These are phyloP conservation scores for Drosophila sechellia DNA, from an alignment of 1,140 invertebrate species.

Conservation along the genomic window DNA sequence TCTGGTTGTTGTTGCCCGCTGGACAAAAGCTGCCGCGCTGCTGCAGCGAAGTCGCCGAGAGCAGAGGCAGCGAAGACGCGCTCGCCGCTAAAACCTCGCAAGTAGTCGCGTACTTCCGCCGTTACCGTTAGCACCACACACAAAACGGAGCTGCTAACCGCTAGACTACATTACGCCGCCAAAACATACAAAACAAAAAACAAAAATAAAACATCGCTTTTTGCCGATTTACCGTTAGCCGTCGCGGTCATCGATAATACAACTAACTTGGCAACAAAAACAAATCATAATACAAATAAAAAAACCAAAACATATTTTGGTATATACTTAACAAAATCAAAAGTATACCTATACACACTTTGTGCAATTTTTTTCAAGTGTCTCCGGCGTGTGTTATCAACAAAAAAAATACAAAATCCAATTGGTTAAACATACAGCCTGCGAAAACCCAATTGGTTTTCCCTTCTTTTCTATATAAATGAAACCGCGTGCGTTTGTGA, in stretches of 20 bases:
- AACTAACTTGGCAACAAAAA: constrained; percentile 17
- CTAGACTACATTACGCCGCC: constrained; percentile 4
- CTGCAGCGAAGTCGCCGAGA: constrained; percentile 46
- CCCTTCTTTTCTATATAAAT: constrained; percentile 10
- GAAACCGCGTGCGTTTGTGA: constrained; percentile 32
- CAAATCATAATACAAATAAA: constrained; percentile 13
- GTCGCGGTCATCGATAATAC: constrained; percentile 36
- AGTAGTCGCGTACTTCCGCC: constrained; percentile 82
- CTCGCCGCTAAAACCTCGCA: constrained; percentile 70
- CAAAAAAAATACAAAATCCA: constrained; percentile 16
- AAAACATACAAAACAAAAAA: constrained; percentile 9
- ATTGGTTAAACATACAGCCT: constrained; percentile 21
- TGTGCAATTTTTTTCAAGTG: constrained; percentile 59
- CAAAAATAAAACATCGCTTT: constrained; percentile 7
- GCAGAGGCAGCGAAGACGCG: constrained; percentile 75
- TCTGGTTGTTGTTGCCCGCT: constrained; percentile 26
- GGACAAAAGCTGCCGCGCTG: constrained; percentile 33
- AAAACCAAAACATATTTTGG: constrained; percentile 6
- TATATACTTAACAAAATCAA: constrained; percentile 3
- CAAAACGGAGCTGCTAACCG: constrained; percentile 36
- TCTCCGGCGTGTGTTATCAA: constrained; percentile 42
- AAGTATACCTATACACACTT: constrained; percentile 4
- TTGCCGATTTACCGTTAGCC: constrained; percentile 27
- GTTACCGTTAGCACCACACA: constrained; percentile 80
- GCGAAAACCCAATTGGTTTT: constrained; percentile 32